phyloP scores from a whole-genome alignment of 1,140 invertebrate genomes.

The Phthorimaea operculella region DNA sequence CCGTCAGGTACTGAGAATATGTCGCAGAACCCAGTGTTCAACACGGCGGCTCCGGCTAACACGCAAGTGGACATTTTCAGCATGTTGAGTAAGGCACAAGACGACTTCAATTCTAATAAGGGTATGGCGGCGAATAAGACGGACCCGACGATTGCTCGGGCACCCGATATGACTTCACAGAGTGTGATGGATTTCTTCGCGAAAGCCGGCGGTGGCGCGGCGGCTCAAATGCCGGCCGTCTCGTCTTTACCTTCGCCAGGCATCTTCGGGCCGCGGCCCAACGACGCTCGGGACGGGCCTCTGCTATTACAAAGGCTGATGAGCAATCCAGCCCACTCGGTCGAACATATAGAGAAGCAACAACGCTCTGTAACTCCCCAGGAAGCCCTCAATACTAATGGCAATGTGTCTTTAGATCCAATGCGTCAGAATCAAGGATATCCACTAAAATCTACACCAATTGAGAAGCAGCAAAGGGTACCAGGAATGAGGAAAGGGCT shows the following conservation, averaged over 20 bases:
- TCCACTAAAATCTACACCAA: conserved; percentile 59
- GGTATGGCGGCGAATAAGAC: conserved; percentile 38
- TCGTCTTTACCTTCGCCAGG: conserved; percentile 64
- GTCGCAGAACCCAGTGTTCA: conserved; percentile 39
- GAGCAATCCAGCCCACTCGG: conserved; percentile 82
- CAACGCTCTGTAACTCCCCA: conserved; percentile 79
- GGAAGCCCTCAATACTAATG: conserved; percentile 57
- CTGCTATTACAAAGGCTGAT: conserved; percentile 76
- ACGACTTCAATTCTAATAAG: conserved; percentile 77
- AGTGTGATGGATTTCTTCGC: conserved; percentile 89
- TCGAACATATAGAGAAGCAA: conserved; percentile 90
- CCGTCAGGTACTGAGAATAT: conserved; percentile 47
- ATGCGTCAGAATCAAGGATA: conserved; percentile 48
- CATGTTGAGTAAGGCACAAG: conserved; percentile 90
- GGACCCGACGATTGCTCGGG: conserved; percentile 41
- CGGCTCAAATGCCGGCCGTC: conserved; percentile 63
- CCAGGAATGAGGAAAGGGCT: conserved; percentile 39
- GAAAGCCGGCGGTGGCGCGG: conserved; percentile 77
- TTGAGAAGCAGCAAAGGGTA: conserved; percentile 54
- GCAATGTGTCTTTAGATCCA: conserved; percentile 44
- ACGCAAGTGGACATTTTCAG: conserved; percentile 81
- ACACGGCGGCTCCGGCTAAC: conserved; percentile 33
- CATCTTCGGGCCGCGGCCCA: conserved; percentile 60
- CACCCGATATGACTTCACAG: conserved; percentile 72
- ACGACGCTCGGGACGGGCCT: conserved; percentile 64